A percentile compares a stretch with the other conserved stretches of the same genome.
phyloP scores from a whole-genome alignment of 2,113 vertebrate species.

The Ivindomyrus marchei region DNA sequence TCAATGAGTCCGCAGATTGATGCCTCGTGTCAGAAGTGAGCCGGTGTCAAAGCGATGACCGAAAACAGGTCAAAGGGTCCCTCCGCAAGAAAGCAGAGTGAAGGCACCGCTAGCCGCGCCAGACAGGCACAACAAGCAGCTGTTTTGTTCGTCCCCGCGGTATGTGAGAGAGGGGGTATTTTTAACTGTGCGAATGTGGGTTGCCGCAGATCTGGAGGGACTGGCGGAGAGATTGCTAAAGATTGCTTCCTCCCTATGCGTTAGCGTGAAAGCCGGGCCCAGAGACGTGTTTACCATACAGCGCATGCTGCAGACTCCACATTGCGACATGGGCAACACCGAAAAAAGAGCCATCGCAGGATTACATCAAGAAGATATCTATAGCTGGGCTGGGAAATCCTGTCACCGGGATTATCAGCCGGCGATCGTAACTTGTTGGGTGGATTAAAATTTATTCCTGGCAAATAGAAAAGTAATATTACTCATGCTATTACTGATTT shows the following conservation, averaged over 20 bases:
- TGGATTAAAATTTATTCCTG: background rate
- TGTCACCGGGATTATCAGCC: background rate
- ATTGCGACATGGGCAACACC: background rate
- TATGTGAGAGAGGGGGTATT: slow-evolving; percentile 31
- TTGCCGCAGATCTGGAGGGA: slow-evolving; percentile 28
- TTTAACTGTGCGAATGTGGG: slow-evolving; percentile 43
- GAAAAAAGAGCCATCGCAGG: background rate
- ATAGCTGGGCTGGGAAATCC: background rate
- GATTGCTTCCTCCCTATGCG: slow-evolving; percentile 17
- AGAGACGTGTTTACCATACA: background rate
- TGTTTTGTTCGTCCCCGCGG: slow-evolving; percentile 39
- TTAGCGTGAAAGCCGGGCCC: slow-evolving; percentile 19
- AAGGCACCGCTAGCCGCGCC: slow-evolving; percentile 4
- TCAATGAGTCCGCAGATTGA: slow-evolving; percentile 34
- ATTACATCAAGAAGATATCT: background rate
- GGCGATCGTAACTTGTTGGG: background rate
- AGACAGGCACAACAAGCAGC: slow-evolving; percentile 29
- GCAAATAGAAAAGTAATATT: background rate
- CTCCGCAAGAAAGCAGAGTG: slow-evolving; percentile 14
- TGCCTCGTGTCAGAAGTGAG: slow-evolving; percentile 35
- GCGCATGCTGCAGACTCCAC: background rate
- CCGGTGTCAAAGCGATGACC: slow-evolving; percentile 23
- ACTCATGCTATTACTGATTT: background rate
- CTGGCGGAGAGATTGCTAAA: slow-evolving; percentile 25
- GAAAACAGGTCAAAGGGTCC: slow-evolving; percentile 8